Evolutionary conservation across 1,140 invertebrate species (phyloP), one percentile per base, ranked within the genome.

Genomic region (Nymphalis io): DNA sequence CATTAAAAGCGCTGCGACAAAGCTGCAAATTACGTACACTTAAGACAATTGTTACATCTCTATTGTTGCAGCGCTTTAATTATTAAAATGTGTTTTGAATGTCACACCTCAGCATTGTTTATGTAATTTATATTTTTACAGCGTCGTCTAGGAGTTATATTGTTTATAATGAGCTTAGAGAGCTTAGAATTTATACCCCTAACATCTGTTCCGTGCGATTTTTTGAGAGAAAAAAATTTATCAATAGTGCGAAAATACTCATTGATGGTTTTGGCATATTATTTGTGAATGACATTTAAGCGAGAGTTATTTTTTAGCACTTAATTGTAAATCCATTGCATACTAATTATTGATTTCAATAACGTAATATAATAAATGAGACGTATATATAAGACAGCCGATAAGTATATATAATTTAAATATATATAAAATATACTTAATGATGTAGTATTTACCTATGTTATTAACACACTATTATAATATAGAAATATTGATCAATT

Each of bases 31-130:
- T 2, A 27, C 5, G 21, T 2, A 23, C 1, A 15, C 2, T 6
- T 55, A 15, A 55, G 27, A 27, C 21, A 6, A 11, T 15, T 12
- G 12, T 13, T 12, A 3, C 12, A 6, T 33, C 5, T 33, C 21
- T 15, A 55, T 55, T 21, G 11, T 21, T 55, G 21, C 2, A 55
- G 51, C 51, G 58, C 18, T 60, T 60, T 42, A 40, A 8, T 15
- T 20, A 13, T 20, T 48, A 40, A 67, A 39, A 63, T 64, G 46
- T 57, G 23, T 27, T 57, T 61, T 73, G 57, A 61, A 73, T 64
- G 62, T 58, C 61, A 62, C 68, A 76, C 74, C 74, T 76, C 55
- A 27, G 42, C 42, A 53, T 76, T 70, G 68, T 68, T 13, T 21
- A 40, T 10, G n/a, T 70, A 63, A 70, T 70, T 65, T 65, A 65